Conservation (phyloP, 2,797 vertebrate genomes). For the Helicolenus hilgendorfi region DNA sequence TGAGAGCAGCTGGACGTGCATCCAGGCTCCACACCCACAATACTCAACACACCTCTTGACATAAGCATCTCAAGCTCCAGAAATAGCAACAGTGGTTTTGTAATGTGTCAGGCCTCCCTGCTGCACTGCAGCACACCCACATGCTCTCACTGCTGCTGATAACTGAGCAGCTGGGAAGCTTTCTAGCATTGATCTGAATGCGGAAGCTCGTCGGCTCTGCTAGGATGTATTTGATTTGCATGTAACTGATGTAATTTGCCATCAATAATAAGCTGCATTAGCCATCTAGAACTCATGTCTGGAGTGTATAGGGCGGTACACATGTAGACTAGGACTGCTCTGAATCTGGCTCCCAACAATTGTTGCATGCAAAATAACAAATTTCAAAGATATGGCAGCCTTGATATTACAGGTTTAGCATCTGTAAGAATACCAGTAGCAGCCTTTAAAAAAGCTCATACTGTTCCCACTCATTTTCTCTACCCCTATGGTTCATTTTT, state of each 20-base stretch:
- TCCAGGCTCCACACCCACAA: conserved; percentile 42
- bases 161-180: conserved; percentile 40
- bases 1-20: conserved; percentile 41
- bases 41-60: conserved; percentile 43
- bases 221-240: conserved; percentile 21
- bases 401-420: background rate
- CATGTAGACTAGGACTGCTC: background rate
- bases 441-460: background rate
- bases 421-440: background rate
- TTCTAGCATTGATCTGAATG: conserved; percentile 54
- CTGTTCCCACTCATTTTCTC: background rate
- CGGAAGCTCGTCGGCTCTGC: background rate
- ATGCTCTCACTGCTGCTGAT: conserved; percentile 42
- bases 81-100: conserved; percentile 73
- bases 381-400: background rate
- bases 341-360: background rate
- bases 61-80: conserved; percentile 45
- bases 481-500: background rate
- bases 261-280: background rate
- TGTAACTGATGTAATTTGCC: background rate
- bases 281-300: background rate
- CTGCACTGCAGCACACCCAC: conserved; percentile 82
- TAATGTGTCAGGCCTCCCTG: conserved; percentile 72
- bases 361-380: background rate
- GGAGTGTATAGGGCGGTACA: background rate